These are phyloP conservation scores for Malaclemys terrapin DNA, from an alignment of 2,113 vertebrate species.

Conservation along the genomic window DNA sequence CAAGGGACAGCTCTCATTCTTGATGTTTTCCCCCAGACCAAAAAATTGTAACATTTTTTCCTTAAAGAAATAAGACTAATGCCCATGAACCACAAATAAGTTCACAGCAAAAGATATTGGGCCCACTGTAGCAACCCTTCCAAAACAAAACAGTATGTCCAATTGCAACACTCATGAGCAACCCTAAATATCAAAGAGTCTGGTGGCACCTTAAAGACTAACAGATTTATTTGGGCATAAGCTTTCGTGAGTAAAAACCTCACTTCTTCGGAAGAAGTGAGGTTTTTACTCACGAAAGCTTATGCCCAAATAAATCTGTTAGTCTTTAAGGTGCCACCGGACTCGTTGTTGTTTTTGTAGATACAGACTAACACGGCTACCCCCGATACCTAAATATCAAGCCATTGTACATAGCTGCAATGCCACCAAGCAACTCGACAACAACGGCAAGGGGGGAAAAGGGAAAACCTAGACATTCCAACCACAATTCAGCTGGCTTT, in stretches of 20 bases:
- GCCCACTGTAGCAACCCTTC: rapidly evolving
- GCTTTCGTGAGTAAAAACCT: too few species aligned
- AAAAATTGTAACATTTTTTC: not conserved
- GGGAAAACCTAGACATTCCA: not conserved
- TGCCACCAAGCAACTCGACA: rapidly evolving
- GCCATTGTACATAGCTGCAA: rapidly evolving
- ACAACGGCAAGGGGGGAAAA: not conserved
- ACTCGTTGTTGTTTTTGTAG: too few species aligned
- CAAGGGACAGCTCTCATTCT: not conserved
- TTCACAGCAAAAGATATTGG: rapidly evolving
- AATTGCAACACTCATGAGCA: rapidly evolving
- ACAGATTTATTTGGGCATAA: too few species aligned
- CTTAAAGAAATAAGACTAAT: not conserved
- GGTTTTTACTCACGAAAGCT: too few species aligned
- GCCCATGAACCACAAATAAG: rapidly evolving
- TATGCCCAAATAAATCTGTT: too few species aligned
- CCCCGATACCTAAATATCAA: rapidly evolving
- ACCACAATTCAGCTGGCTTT: rapidly evolving
- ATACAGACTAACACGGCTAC: too few species aligned
- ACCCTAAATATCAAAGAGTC: rapidly evolving
- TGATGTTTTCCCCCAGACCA: constrained; percentile 19
- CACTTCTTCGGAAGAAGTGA: too few species aligned
- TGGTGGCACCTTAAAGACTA: too few species aligned
- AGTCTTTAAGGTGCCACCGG: too few species aligned
- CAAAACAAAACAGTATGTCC: not conserved